These are phyloP conservation scores for Osedax frankpressi DNA, from an alignment of 2,888 invertebrate genomes.

Conservation along the genomic window DNA sequence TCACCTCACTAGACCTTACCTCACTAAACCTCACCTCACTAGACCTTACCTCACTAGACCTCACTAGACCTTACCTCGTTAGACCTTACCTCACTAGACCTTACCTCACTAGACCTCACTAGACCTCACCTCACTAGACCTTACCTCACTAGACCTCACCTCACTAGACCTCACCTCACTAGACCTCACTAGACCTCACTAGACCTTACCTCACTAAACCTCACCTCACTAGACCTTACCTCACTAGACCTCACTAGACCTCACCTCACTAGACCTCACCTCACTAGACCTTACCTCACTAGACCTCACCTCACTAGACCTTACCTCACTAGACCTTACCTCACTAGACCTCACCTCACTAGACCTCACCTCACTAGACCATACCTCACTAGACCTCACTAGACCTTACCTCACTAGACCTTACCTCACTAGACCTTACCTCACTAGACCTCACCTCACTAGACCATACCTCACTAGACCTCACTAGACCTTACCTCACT, in stretches of 20 bases:
- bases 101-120: background rate
- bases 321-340: background rate
- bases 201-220: no score
- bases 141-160: background rate
- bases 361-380: background rate
- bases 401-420: no score
- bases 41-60: background rate
- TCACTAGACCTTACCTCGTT: no score
- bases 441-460: no score
- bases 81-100: no score
- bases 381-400: background rate
- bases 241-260: no score
- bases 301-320: background rate
- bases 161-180: background rate
- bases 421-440: no score
- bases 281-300: no score
- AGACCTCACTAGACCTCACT: background rate
- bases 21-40: no score
- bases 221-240: background rate
- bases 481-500: conserved; percentile 3
- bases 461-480: background rate
- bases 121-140: background rate
- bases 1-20: background rate
- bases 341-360: background rate
- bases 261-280: no score